Evolutionary conservation across 2,888 invertebrate genomes (phyloP), one percentile per base, ranked within the genome.

Genomic region (Xestia xanthographa): DNA sequence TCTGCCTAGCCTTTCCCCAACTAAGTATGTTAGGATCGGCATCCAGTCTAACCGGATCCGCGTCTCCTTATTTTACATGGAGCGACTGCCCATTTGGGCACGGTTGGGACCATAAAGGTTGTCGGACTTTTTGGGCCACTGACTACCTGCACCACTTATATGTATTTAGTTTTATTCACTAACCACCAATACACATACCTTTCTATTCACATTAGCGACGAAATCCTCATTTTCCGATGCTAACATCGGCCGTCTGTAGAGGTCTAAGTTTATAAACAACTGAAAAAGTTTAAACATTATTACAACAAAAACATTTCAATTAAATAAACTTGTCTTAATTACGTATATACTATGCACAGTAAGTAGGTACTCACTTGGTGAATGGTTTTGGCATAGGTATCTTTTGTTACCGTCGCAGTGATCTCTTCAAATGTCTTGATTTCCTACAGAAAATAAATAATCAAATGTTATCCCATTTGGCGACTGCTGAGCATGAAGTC

Each of bases 151-250:
- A 41, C 41, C 41, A 41, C 9, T 41, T 41, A 50, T 11, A n/a
- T n/a, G n/a, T n/a, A 50, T 4, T 22, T 56, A 14, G 26, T 56
- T 56, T 0, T 34, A 26, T 56, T 5, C 4, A n/a, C n/a, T 50
- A 20, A 43, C 29, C 26, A 45, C 17, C 5, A 73, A 17, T 45
- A 12, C 22, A 65, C 20, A 0, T 68, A 97, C 97, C 95, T 97
- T 97, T 90, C 97, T 93, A 83, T 97, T 97, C 26, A 97, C 95
- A 88, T 97, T 97, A 9, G 97, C 97, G 48, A 97, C 91, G 80
- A 97, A 97, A 86, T 97, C 97, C 91, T 97, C 97, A 87, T 97
- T 97, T 83, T 97, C 97, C 1, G 95, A 90, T 1, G 97, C 97
- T 50, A 96, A 84, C 86, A 96, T 91, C 66, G 97, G 94, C 73